A percentile compares a stretch with the other conserved stretches of the same genome.
Conservation (phyloP, 1,140 invertebrate species). For the Drosophila lacteicornis region DNA sequence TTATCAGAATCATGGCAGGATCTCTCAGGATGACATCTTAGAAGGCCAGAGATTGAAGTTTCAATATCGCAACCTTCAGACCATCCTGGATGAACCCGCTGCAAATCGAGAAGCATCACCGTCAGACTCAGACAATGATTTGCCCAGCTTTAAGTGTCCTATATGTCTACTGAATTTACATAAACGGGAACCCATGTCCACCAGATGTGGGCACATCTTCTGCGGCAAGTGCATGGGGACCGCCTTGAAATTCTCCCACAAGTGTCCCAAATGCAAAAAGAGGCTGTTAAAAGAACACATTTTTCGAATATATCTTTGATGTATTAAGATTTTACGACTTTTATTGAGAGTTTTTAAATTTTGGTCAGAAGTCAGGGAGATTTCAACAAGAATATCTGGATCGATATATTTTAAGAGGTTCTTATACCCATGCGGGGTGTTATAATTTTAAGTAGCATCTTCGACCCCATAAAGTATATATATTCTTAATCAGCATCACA, state of each 20-base stretch:
- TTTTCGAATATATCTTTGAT: slow-evolving; percentile 3
- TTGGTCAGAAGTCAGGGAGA: too few relatives aligned
- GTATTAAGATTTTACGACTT: background rate
- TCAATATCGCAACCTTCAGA: too few relatives aligned
- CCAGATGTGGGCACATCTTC: slow-evolving; percentile 19
- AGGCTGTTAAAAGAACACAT: slow-evolving; percentile 1
- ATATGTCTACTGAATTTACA: slow-evolving; percentile 1
- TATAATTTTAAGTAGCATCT: too few relatives aligned
- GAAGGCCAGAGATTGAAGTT: too few relatives aligned
- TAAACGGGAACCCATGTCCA: background rate
- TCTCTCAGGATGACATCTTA: background rate
- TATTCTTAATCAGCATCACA: too few relatives aligned
- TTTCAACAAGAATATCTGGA: too few relatives aligned
- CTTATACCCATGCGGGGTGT: too few relatives aligned
- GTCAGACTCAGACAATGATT: background rate
- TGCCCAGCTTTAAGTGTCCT: slow-evolving; percentile 3
- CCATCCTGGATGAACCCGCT: background rate
- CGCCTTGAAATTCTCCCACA: background rate
- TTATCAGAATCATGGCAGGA: too few relatives aligned
- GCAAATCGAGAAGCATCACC: background rate
- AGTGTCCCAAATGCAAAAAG: slow-evolving; percentile 8
- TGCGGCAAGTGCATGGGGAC: slow-evolving; percentile 4
- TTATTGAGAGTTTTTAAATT: background rate
- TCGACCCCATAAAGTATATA: too few relatives aligned
- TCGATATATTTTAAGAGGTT: background rate